These are phyloP conservation scores for Tenthredo notha DNA, from an alignment of 2,888 invertebrate species.

Conservation along the genomic window DNA sequence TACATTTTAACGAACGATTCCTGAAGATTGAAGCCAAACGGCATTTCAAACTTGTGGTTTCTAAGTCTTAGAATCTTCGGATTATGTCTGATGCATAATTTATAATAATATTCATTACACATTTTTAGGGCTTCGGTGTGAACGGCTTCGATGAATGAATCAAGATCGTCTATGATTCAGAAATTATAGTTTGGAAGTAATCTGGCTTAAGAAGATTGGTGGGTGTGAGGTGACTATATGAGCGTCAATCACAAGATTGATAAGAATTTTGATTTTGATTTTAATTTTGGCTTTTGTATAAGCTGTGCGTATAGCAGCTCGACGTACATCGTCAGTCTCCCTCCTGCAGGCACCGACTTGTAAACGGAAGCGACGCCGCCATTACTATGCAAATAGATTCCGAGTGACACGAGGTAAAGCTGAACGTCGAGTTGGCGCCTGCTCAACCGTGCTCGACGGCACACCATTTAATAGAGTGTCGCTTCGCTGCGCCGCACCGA, in stretches of 20 bases:
- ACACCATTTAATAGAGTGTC: constrained; percentile 64
- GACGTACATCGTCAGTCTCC: constrained; percentile 7
- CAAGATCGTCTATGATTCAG: background rate
- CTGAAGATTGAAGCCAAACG: background rate
- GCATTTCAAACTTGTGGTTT: background rate
- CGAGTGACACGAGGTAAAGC: constrained; percentile 71
- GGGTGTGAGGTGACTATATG: background rate
- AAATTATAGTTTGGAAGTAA: background rate
- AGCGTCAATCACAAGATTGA: background rate
- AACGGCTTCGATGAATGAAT: background rate
- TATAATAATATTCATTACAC: background rate
- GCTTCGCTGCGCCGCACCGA: constrained; percentile 56
- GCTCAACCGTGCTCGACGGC: constrained; percentile 61
- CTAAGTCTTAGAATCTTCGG: background rate
- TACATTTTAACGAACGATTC: background rate
- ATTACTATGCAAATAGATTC: constrained; percentile 78
- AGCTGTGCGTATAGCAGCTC: background rate
- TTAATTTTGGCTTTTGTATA: background rate
- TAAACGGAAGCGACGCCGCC: constrained; percentile 69
- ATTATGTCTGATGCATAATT: background rate
- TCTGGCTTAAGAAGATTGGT: background rate
- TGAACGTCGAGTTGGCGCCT: constrained; percentile 72
- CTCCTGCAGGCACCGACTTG: constrained; percentile 58
- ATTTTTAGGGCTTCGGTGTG: background rate
- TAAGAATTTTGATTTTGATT: constrained; percentile 19